Percentiles rank a stretch among this genome's conserved stretches.
These are phyloP conservation scores for Axea sp. DNA, from an alignment of 2,888 invertebrate species.

Conservation along the genomic window DNA sequence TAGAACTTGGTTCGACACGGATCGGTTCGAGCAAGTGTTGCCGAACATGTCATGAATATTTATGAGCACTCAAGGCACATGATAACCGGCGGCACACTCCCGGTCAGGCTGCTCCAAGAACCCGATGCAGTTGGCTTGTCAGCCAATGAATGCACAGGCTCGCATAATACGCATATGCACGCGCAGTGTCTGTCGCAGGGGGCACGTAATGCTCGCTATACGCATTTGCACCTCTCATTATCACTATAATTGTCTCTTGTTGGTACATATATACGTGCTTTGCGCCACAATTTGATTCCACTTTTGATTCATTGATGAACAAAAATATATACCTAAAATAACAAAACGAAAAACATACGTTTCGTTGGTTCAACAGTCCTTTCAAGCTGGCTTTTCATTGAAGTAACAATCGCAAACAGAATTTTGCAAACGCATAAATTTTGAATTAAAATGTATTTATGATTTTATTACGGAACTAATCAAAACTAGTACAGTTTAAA, in stretches of 20 bases:
- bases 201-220: conserved; percentile 56
- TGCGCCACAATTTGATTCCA: conserved; percentile 2
- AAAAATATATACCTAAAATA: too few species aligned
- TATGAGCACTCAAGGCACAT: conserved; percentile 35
- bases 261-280: conserved; percentile 8
- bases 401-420: too few species aligned
- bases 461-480: too few species aligned
- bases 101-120: conserved; percentile 27
- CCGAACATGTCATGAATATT: conserved; percentile 49
- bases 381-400: too few species aligned
- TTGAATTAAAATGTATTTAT: too few species aligned
- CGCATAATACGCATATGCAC: conserved; percentile 42
- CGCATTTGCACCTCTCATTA: conserved; percentile 68
- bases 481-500: too few species aligned
- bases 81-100: conserved; percentile 38
- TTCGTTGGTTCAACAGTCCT: too few species aligned
- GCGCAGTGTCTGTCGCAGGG: conserved; percentile 5
- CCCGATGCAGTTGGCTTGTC: conserved; percentile 17
- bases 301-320: too few species aligned
- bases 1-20: conserved; percentile 5
- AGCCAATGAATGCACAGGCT: conserved; percentile 6
- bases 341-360: too few species aligned
- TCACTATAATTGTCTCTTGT: conserved; percentile 65
- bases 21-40: conserved; percentile 13
- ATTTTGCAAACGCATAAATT: too few species aligned